Evolutionary conservation across 2,888 invertebrate species (phyloP), one percentile per base, ranked within the genome.

Genomic region (Eupithecia abbreviata): DNA sequence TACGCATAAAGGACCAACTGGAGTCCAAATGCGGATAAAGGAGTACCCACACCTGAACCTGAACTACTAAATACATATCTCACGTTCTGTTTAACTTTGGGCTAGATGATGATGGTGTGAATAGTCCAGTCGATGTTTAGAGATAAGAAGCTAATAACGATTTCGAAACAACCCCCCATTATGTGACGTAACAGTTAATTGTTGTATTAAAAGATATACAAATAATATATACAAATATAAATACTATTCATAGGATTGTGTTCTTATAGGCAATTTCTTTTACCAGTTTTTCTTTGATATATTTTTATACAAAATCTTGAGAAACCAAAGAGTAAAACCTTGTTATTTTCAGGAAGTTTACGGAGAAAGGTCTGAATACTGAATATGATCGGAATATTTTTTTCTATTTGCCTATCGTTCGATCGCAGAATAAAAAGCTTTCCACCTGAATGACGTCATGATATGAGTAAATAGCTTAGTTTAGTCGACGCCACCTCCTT

Each of bases 351-450:
- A 67, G 43, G 12, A 72, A 43, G 51, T 15, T 71, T 73, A 13
- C 13, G 66, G 43, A 45, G 72, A 74, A 76, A 71, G 74, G 65
- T 65, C 47, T 49, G 30, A 69, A 68, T 69, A 71, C n/a, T 55
- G 18, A 75, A 65, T 74, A 66, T 72, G 66, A 65, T 4, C 42
- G n/a, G 41, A 77, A 74, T 30, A 51, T 4, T 66, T 18, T 51
- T 66, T 66, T 51, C 9, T 47, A 47, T 51, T 67, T 47, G 72
- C 65, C 45, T 15, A 30, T 30, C 15, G 42, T 15, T 73, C 41
- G 41, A 73, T 67, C 51, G 66, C 6, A 43, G 67, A 43, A n/a
- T 4, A n/a, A 68, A n/a, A n/a, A 45, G 18, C n/a, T 45, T 30
- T 10, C 42, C n/a, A 68, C 43, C 43, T 68, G 68, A 45, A 45